These are phyloP conservation scores for Diarsia rubi DNA, from an alignment of 2,888 invertebrate species.

Conservation along the genomic window DNA sequence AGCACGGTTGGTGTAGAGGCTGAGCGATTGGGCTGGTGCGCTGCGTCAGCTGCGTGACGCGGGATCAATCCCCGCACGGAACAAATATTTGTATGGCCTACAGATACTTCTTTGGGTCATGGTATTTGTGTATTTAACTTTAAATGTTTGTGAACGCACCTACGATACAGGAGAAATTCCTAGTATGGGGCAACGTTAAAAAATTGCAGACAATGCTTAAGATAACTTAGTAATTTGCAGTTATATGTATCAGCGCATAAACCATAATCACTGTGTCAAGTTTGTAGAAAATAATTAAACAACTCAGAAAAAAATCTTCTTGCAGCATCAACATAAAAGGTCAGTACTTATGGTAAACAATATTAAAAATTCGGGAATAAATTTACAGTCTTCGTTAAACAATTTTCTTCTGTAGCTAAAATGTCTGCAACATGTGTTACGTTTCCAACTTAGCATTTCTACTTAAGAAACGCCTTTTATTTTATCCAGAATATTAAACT, in stretches of 20 bases:
- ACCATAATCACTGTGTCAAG: too few species aligned
- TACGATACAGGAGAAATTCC: too few species aligned
- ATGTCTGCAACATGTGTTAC: conserved; percentile 28
- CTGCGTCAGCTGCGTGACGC: too few species aligned
- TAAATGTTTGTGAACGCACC: too few species aligned
- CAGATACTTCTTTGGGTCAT: too few species aligned
- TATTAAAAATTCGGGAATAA: neutral
- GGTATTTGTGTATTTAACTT: too few species aligned
- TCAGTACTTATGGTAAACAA: neutral
- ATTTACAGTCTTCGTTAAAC: neutral
- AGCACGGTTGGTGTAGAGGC: too few species aligned
- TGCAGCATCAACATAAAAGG: neutral
- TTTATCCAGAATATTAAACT: conserved; percentile 23
- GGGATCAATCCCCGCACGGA: too few species aligned
- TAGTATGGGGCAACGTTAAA: too few species aligned
- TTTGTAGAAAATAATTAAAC: too few species aligned
- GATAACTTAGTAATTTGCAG: neutral
- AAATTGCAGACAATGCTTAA: neutral
- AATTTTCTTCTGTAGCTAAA: conserved; percentile 24
- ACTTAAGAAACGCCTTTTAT: conserved; percentile 16
- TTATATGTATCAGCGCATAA: neutral
- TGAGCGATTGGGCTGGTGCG: too few species aligned
- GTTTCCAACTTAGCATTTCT: conserved; percentile 1
- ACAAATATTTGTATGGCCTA: too few species aligned
- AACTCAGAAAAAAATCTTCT: neutral